A percentile compares a stretch with the other conserved stretches of the same genome.
These are phyloP conservation scores for Drosophila grimshawi DNA, from an alignment of 1,140 invertebrate genomes.

Conservation along the genomic window DNA sequence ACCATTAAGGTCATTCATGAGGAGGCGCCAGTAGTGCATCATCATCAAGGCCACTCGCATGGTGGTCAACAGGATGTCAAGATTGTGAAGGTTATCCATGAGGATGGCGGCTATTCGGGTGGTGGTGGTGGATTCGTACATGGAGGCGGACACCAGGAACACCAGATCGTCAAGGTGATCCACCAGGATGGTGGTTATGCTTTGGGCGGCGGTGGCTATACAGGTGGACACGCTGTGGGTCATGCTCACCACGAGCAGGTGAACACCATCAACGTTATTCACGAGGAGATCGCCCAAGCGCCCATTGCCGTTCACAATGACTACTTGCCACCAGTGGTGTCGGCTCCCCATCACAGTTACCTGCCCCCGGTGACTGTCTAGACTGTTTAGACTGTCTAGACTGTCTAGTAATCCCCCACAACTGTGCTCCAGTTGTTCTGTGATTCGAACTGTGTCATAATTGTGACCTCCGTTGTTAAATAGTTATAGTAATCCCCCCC, in stretches of 20 bases:
- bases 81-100: conserved; percentile 75
- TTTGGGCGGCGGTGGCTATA: conserved; percentile 37
- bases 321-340: conserved; percentile 50
- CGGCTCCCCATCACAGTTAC: conserved; percentile 56
- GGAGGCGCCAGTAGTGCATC: conserved; percentile 46
- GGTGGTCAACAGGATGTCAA: conserved; percentile 62
- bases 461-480: conserved; percentile 65
- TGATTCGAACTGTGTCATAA: conserved; percentile 63
- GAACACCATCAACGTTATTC: conserved; percentile 74
- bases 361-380: conserved; percentile 69
- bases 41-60: conserved; percentile 30
- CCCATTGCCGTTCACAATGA: conserved; percentile 50
- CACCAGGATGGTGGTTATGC: conserved; percentile 42
- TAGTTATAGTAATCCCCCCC: conserved; percentile 57
- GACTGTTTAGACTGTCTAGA: conserved; percentile 47
- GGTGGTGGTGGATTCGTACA: conserved; percentile 31
- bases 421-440: conserved; percentile 37
- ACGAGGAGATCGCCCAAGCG: conserved; percentile 51
- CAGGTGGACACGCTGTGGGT: conserved; percentile 37
- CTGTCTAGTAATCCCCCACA: conserved; percentile 44
- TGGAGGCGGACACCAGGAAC: conserved; percentile 43
- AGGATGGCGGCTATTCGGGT: conserved; percentile 52
- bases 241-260: conserved; percentile 45
- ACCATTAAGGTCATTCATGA: conserved; percentile 68
- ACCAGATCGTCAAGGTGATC: conserved; percentile 57